phyloP scores from a whole-genome alignment of 2,888 invertebrate genomes.

The Imbricaverruca yamaguchii region DNA sequence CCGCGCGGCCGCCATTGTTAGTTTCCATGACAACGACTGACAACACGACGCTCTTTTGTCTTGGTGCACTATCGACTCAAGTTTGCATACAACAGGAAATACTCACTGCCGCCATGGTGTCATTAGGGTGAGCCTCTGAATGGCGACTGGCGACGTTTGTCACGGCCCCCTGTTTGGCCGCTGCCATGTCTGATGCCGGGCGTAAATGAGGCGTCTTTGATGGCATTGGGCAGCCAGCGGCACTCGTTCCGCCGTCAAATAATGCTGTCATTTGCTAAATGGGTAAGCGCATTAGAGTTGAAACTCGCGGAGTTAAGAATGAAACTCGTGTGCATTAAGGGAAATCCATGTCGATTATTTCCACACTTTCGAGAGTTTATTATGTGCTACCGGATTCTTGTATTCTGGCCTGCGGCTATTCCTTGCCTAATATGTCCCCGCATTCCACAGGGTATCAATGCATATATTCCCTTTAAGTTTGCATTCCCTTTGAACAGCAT shows the following conservation, averaged over 20 bases:
- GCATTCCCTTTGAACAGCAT: too few species aligned
- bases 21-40: background rate
- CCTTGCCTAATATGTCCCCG: too few species aligned
- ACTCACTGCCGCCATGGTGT: background rate
- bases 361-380: too few species aligned
- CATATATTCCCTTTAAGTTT: too few species aligned
- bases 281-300: too few species aligned
- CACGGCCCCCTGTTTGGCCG: background rate
- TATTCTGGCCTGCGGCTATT: too few species aligned
- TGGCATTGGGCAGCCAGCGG: background rate
- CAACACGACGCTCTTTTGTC: constrained; percentile 11
- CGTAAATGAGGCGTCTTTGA: background rate
- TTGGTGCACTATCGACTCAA: background rate
- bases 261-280: background rate
- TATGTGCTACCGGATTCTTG: too few species aligned
- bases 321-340: too few species aligned
- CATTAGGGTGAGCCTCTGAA: background rate
- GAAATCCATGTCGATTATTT: too few species aligned
- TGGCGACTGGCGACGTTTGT: background rate
- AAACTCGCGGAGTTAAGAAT: too few species aligned
- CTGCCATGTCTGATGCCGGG: background rate
- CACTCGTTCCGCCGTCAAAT: background rate
- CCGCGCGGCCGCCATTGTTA: background rate
- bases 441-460: too few species aligned
- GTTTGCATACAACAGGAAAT: background rate